Evolutionary conservation across 2,888 invertebrate species (phyloP).

Genomic region (Chrysolina oricalcia): DNA sequence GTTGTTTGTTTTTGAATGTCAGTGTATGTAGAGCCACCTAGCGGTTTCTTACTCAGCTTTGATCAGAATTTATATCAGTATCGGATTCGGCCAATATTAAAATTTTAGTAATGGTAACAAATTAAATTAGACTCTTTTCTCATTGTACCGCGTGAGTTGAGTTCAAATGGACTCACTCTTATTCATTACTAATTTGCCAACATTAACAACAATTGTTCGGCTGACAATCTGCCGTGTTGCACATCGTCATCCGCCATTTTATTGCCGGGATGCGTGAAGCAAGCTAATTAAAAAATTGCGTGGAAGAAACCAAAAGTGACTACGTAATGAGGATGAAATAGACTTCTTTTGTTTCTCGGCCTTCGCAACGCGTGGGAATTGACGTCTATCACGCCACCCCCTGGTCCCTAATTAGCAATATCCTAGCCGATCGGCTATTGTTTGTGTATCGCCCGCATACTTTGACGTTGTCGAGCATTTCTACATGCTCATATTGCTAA

Average conservation of each 20-base stretch:
- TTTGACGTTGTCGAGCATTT: constrained; percentile 58
- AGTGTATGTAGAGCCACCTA: too few relatives aligned
- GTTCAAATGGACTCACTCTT: too few relatives aligned
- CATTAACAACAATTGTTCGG: not conserved
- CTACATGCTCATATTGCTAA: constrained; percentile 53
- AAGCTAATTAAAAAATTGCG: constrained; percentile 67
- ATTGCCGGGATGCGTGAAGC: constrained; percentile 64
- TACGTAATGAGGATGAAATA: constrained; percentile 63
- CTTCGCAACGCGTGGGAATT: constrained; percentile 65
- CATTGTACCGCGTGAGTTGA: too few relatives aligned
- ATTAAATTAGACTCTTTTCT: too few relatives aligned
- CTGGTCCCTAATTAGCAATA: constrained; percentile 65
- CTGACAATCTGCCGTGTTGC: constrained; percentile 1
- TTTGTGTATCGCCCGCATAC: constrained; percentile 65
- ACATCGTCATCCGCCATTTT: constrained; percentile 64
- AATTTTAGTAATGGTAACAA: too few relatives aligned
- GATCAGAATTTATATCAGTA: too few relatives aligned
- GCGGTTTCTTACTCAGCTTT: too few relatives aligned
- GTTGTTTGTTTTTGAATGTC: too few relatives aligned
- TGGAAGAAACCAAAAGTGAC: constrained; percentile 67
- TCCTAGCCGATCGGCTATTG: constrained; percentile 63
- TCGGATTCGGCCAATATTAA: too few relatives aligned
- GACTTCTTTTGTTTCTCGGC: constrained; percentile 61
- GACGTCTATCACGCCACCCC: constrained; percentile 61
- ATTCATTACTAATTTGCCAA: not conserved